Percentiles rank a stretch among this genome's conserved stretches.
phyloP scores from a whole-genome alignment of 2,113 vertebrate species.

The Anser brachyrhynchus region DNA sequence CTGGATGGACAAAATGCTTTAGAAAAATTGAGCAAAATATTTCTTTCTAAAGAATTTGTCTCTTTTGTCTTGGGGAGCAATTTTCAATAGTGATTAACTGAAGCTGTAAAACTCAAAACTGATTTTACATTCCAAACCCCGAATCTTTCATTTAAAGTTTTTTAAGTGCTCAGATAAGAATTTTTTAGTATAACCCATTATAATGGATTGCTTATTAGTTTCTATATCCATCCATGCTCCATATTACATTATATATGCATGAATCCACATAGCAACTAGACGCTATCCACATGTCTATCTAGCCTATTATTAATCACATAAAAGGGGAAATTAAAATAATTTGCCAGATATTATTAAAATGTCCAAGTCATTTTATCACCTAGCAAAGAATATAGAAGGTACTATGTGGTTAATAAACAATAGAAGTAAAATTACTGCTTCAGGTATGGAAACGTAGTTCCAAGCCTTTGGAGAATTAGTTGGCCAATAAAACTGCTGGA shows the following conservation, averaged over 20 bases:
- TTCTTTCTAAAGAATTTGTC: not conserved
- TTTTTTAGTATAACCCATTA: not conserved
- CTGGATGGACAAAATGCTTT: not conserved
- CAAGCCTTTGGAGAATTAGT: not conserved
- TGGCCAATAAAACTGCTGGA: not conserved
- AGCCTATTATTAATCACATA: constrained; percentile 11
- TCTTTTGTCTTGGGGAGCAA: not conserved
- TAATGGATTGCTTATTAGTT: not conserved
- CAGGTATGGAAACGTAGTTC: not conserved
- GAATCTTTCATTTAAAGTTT: not conserved
- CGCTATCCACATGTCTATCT: not conserved
- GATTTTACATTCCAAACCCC: not conserved
- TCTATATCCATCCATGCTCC: not conserved
- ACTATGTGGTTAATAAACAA: not conserved
- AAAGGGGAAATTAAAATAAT: constrained; percentile 38
- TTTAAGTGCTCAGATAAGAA: not conserved
- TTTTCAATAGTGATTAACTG: not conserved
- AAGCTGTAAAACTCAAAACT: not conserved
- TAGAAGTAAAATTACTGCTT: constrained; percentile 5
- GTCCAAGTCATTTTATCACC: not conserved
- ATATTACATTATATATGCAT: constrained; percentile 1
- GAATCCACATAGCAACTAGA: not conserved
- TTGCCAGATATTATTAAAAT: constrained; percentile 35
- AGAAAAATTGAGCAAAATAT: not conserved
- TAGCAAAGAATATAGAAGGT: not conserved